Base-by-base conservation (phyloP, 2,797 vertebrate genomes). In the Enoplosus armatus region DNA sequence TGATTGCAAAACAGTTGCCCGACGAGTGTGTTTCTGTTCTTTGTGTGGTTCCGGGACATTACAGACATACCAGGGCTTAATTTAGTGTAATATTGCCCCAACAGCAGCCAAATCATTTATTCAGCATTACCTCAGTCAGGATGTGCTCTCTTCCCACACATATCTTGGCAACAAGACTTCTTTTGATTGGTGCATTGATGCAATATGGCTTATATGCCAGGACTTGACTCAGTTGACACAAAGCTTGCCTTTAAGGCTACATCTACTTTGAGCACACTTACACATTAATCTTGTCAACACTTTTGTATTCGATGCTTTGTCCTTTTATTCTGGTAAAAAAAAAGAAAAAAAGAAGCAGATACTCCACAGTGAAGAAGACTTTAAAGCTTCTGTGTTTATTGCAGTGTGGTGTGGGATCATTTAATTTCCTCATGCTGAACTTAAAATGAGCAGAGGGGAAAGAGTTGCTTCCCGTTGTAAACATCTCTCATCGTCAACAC, bases 381-480 rank as follows among this genome's bases (percentile, higher is more conserved):
- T 50, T 26, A 63, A 55, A 27, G 24, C 15, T 12, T 60, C 54
- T 4, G 1, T 47, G 70, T 79, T 66, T 71, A 48, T 43, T 65
- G 41, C 37, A 14, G 47, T n/a, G 54, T 7, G 43, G 65, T 63
- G 66, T 33, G 58, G 37, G 67, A 50, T 74, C 2, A 67, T 55
- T 85, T 66, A 10, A 71, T 84, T 76, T 72, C 66, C 82, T 80
- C 54, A 8, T 31, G 41, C 33, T 45, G 24, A 47, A 51, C 20
- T 22, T 48, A 31, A 58, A 73, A 62, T 35, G 66, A 77, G 68
- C 16, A 14, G 45, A 50, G 20, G 16, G 50, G 5, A 60, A 73
- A 73, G 61, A 81, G 47, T 27, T 33, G 85, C 54, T 87, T 91
- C 85, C 90, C 85, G 77, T 68, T 74, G 67, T 89, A 86, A 93